These are phyloP conservation scores for Symphodus melops DNA, from an alignment of 2,113 vertebrate genomes.

Conservation along the genomic window DNA sequence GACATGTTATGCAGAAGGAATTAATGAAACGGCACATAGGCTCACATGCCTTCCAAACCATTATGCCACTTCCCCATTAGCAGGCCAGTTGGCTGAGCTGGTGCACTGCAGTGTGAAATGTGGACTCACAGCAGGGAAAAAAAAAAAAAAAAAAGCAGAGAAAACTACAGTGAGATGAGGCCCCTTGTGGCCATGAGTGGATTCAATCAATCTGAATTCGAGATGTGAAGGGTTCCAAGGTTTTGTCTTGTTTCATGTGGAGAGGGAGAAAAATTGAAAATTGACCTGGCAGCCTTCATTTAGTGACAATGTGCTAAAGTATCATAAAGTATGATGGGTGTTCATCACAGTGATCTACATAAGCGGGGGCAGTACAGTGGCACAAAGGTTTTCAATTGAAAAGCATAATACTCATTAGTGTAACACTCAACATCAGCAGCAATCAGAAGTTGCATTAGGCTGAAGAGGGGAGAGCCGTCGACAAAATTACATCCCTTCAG, in stretches of 20 bases:
- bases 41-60: conserved; percentile 32
- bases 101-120: conserved; percentile 53
- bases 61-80: conserved; percentile 39
- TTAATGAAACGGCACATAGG: conserved; percentile 37
- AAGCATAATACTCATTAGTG: conserved; percentile 82
- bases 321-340: conserved; percentile 80
- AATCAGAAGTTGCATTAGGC: conserved; percentile 82
- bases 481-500: conserved; percentile 64
- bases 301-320: conserved; percentile 79
- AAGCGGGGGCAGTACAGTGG: conserved; percentile 72
- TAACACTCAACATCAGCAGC: conserved; percentile 78
- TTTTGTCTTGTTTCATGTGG: conserved; percentile 81
- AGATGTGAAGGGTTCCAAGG: conserved; percentile 77
- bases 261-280: conserved; percentile 74
- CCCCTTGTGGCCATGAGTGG: conserved; percentile 77
- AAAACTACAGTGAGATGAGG: conserved; percentile 73
- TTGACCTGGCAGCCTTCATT: conserved; percentile 80
- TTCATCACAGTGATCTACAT: conserved; percentile 81
- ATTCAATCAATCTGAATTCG: conserved; percentile 80
- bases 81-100: conserved; percentile 41
- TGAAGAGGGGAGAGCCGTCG: conserved; percentile 60
- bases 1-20: background rate
- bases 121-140: conserved; percentile 62
- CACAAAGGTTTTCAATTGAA: conserved; percentile 84
- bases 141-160: conserved; percentile 63